These are phyloP conservation scores for Adelognathus sp. DNA, from an alignment of 2,888 invertebrate genomes.

Conservation along the genomic window DNA sequence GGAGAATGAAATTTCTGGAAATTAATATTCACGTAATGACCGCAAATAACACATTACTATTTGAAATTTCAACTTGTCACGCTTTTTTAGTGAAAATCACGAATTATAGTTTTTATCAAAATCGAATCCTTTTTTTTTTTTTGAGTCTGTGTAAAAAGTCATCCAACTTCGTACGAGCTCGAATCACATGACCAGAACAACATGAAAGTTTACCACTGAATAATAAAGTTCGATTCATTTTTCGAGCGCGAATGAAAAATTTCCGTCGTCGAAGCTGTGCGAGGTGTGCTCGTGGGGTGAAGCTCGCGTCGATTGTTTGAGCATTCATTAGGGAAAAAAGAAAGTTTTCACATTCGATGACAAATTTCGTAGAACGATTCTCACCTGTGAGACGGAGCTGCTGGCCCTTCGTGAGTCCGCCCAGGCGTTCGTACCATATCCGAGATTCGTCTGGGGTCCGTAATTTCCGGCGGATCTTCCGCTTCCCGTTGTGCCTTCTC, in stretches of 20 bases:
- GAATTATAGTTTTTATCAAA: too few relatives aligned
- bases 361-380: background rate
- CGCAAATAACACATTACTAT: too few relatives aligned
- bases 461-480: constrained; percentile 81
- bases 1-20: too few relatives aligned
- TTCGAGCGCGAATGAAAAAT: background rate
- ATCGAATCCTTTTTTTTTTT: too few relatives aligned
- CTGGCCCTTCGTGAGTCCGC: constrained; percentile 87
- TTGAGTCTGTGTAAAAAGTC: too few relatives aligned
- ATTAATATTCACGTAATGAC: too few relatives aligned
- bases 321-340: background rate
- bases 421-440: constrained; percentile 81
- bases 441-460: constrained; percentile 81
- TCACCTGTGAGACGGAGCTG: constrained; percentile 89
- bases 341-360: background rate
- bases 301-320: constrained; percentile 1
- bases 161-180: too few relatives aligned
- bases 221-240: background rate
- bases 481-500: constrained; percentile 79
- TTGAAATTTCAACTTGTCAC: too few relatives aligned
- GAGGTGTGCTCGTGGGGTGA: background rate
- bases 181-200: too few relatives aligned
- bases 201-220: background rate
- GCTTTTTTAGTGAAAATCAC: too few relatives aligned
- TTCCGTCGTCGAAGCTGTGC: background rate